Evolutionary conservation across 1,140 invertebrate genomes (phyloP).

Genomic region (Fopius arisanus): DNA sequence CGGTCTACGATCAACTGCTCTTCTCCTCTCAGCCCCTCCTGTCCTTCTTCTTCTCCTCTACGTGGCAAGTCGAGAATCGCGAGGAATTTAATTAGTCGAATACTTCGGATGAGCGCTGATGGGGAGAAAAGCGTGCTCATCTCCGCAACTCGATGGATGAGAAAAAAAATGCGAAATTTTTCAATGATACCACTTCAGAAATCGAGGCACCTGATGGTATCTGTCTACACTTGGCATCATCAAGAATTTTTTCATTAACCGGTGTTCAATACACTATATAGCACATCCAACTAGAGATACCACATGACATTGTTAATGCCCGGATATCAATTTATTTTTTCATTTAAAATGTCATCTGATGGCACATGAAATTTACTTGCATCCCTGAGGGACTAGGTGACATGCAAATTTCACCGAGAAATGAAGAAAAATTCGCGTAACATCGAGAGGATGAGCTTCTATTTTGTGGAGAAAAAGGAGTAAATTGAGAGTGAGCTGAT

Average conservation of each 20-base stretch:
- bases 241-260: not conserved
- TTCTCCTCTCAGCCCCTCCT: conserved; percentile 20
- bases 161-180: not conserved
- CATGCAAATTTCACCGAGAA: conserved; percentile 15
- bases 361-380: not conserved
- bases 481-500: conserved; percentile 39
- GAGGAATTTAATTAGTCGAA: conserved; percentile 27
- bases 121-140: not conserved
- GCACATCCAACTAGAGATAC: too few relatives aligned
- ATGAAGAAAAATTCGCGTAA: conserved; percentile 45
- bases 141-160: not conserved
- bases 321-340: too few relatives aligned
- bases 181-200: not conserved
- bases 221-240: not conserved
- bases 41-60: conserved; percentile 13
- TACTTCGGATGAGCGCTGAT: not conserved
- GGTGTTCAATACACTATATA: too few relatives aligned
- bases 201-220: not conserved
- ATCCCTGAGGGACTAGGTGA: not conserved
- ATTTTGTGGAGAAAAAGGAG: conserved; percentile 33
- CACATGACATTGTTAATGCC: too few relatives aligned
- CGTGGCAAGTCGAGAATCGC: not conserved
- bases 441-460: conserved; percentile 37
- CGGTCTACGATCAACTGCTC: not conserved
- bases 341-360: too few relatives aligned